Evolutionary conservation across 2,797 vertebrate species (phyloP).

Genomic region (Paramormyrops hopkinsi): DNA sequence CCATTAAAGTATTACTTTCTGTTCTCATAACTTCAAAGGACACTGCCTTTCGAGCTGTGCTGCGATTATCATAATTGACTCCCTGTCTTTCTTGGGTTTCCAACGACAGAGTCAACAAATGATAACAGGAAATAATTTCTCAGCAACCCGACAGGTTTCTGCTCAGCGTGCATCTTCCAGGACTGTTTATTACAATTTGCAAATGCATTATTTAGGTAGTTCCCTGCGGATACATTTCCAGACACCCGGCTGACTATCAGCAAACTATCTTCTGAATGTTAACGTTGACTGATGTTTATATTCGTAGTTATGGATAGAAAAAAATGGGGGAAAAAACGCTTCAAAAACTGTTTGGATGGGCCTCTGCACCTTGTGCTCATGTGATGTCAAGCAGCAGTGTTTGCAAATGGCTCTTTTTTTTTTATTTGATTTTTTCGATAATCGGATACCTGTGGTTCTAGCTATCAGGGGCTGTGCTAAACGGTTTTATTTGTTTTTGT

Average conservation of each 20-base stretch:
- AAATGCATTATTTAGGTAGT: not conserved
- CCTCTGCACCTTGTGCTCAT: not conserved
- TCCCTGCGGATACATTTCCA: conserved; percentile 1
- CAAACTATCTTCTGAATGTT: not conserved
- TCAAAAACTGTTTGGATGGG: not conserved
- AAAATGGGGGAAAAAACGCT: not conserved
- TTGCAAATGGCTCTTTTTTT: not conserved
- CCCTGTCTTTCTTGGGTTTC: conserved; percentile 9
- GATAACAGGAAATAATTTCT: conserved; percentile 5
- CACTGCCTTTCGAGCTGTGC: not conserved
- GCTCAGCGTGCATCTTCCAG: not conserved
- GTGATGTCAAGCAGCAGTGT: not conserved
- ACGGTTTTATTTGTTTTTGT: not conserved
- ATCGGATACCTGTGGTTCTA: not conserved
- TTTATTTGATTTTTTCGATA: not conserved
- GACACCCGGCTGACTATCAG: not conserved
- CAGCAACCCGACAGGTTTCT: not conserved
- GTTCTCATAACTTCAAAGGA: conserved; percentile 1
- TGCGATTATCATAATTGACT: conserved; percentile 14
- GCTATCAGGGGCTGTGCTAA: not conserved
- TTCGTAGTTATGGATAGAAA: not conserved
- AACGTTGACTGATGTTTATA: not conserved
- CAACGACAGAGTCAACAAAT: conserved; percentile 5
- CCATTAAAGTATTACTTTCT: not conserved
- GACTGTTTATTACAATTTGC: conserved; percentile 1